Evolutionary conservation across 2,888 invertebrate genomes (phyloP), one percentile per base, ranked within the genome.

Genomic region (Oxyteleia sp.): DNA sequence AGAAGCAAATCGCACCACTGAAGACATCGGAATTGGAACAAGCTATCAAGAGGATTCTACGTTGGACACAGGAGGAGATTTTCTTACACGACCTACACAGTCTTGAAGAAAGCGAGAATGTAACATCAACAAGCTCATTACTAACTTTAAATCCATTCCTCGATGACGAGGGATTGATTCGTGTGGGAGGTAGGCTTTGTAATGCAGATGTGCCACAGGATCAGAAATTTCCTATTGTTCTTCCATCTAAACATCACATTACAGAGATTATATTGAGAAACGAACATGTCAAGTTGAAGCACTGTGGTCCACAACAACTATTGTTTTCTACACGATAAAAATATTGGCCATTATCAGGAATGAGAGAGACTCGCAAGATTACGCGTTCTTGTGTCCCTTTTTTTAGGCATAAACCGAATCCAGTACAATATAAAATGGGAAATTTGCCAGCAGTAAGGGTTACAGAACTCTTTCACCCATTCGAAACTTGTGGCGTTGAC

Each of bases 371-470:
- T 0, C 51, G 45, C 11, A 82, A 74, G 8, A 20, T 81, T 1
- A 43, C 68, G 1, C 43, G 41, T 0, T 18, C 16, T 0, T 84
- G 86, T 35, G n/a, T 81, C 5, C n/a, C 16, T 1, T 86, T 82
- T 38, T 83, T 64, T 29, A 55, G 72, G 11, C 47, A 53, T 2
- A 71, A 69, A 15, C 85, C 84, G 2, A 29, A 16, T 5, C n/a
- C 32, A 2, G 38, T 57, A 4, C 68, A 84, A 13, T 18, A 49
- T 1, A 53, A 51, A 15, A 85, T 84, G 82, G 82, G 72, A 0
- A 55, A 78, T 41, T 43, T 82, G 2, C 72, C 82, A 23, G 2
- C n/a, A 15, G 41, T 1, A 11, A 69, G 83, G 15, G 68, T 75
- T 10, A 71, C 13, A 1, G 35, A 8, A 8, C 23, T 18, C 0